Percentiles rank a stretch among this genome's conserved stretches.
Evolutionary conservation across 2,797 vertebrate genomes (phyloP).

Genomic region (Ptychobarbus kaznakovi): DNA sequence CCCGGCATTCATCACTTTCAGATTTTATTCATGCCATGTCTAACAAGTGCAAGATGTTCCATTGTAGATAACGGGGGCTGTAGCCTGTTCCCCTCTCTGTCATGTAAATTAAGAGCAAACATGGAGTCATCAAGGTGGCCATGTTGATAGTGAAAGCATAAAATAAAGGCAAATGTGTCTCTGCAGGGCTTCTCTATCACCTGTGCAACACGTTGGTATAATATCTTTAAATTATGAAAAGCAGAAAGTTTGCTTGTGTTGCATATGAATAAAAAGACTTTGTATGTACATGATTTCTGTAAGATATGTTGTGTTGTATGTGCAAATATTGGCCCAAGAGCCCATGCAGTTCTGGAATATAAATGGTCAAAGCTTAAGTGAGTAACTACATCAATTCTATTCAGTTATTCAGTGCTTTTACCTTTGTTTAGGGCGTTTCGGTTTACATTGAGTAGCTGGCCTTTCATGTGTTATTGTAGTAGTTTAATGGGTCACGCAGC

Average conservation of each 20-base stretch:
- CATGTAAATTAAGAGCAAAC: conserved; percentile 49
- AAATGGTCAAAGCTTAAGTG: not conserved
- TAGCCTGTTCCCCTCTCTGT: conserved; percentile 11
- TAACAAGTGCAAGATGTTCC: conserved; percentile 56
- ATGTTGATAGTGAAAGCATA: conserved; percentile 40
- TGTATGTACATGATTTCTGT: not conserved
- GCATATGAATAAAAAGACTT: not conserved
- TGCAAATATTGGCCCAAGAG: not conserved
- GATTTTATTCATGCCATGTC: conserved; percentile 23
- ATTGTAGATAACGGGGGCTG: conserved; percentile 52
- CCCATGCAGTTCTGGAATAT: not conserved
- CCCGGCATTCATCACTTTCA: conserved; percentile 21
- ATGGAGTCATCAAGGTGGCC: conserved; percentile 50
- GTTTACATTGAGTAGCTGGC: not conserved
- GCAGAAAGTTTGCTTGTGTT: not conserved
- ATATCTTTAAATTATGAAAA: not conserved
- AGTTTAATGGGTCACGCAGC: not conserved
- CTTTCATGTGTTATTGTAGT: not conserved
- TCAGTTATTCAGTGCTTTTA: not conserved
- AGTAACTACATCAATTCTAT: not conserved
- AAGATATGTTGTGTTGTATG: not conserved
- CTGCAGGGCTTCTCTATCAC: not conserved
- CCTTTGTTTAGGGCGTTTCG: not conserved
- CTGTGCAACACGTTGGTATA: not conserved
- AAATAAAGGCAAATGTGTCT: not conserved